A percentile compares a stretch with the other conserved stretches of the same genome.
phyloP scores from a whole-genome alignment of 2,888 invertebrate genomes.

The Caenorhabditis panamensis region DNA sequence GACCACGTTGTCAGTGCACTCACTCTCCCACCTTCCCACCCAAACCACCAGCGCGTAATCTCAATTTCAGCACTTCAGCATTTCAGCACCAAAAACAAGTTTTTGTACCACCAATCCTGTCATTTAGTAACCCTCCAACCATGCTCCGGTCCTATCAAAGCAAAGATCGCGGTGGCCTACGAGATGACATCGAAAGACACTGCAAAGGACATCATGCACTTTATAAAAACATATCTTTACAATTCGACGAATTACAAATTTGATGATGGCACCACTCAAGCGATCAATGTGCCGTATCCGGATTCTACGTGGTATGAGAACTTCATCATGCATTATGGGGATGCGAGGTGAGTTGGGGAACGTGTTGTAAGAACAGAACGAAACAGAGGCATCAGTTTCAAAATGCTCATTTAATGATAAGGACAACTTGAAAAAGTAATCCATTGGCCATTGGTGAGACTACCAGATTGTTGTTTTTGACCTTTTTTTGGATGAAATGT shows the following conservation, averaged over 20 bases:
- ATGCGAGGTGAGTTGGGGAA: conserved; percentile 30
- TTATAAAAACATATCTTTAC: conserved; percentile 37
- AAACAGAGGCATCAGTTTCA: too few relatives aligned
- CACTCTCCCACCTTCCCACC: background rate
- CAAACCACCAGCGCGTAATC: too few relatives aligned
- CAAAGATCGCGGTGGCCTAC: conserved; percentile 42
- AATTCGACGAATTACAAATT: conserved; percentile 31
- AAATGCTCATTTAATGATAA: too few relatives aligned
- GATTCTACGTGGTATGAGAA: conserved; percentile 29
- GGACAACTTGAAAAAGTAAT: too few relatives aligned
- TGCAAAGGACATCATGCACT: too few relatives aligned
- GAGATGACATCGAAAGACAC: conserved; percentile 44
- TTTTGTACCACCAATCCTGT: conserved; percentile 6
- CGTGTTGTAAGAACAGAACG: too few relatives aligned
- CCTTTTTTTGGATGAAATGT: too few relatives aligned
- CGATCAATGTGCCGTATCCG: conserved; percentile 55
- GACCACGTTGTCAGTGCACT: too few relatives aligned
- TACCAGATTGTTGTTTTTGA: too few relatives aligned
- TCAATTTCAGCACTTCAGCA: background rate
- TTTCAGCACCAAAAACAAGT: background rate
- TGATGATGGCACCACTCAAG: conserved; percentile 36
- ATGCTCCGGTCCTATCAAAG: conserved; percentile 24
- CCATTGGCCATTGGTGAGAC: too few relatives aligned
- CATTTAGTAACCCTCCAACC: conserved; percentile 30
- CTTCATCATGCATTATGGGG: conserved; percentile 40